Evolutionary conservation across 2,888 invertebrate genomes (phyloP), one percentile per base, ranked within the genome.

Genomic region (Leptopilina myrica): DNA sequence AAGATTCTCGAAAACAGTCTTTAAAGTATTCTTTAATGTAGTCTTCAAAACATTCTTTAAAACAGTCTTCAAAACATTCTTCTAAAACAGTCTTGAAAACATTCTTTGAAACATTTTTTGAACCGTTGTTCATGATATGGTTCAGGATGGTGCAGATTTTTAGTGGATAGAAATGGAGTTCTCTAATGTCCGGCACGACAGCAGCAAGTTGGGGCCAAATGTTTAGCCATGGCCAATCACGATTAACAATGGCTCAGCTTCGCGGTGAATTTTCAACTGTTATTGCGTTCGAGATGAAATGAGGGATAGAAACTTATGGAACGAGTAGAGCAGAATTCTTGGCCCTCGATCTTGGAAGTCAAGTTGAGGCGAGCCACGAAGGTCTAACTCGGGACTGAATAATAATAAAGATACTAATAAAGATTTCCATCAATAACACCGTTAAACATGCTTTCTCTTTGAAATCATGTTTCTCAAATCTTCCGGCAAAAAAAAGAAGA

Each of bases 231-330:
- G 59, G 59, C 77, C 59, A 77, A 78, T 67, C 65, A 62, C 76
- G 76, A 79, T 79, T 76, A 76, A 79, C 76, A 82, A 80, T 76
- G 79, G 78, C 79, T 43, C 62, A 20, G 73, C 62, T 64, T 64
- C 78, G 77, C 65, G 65, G 78, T 46, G 80, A 82, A 86, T 87
- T 87, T 85, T 84, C 85, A 87, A 86, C 78, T 59, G 77, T 75
- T n/a, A n/a, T n/a, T 75, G 79, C 76, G 75, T 80, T 80, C 77
- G 56, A 79, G 76, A 78, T 83, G 81, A 81, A 81, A 82, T 83
- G 79, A 81, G 75, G 81, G 81, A 81, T 81, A 78, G 78, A 43
- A 20, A 77, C 76, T 66, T 64, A 78, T 81, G 69, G 77, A 77
- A 75, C 80, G 62, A 76, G 76, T 56, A 56, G 62, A 76, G 76